Evolutionary conservation across 2,888 invertebrate species (phyloP).

Genomic region (Tenthredo notha): DNA sequence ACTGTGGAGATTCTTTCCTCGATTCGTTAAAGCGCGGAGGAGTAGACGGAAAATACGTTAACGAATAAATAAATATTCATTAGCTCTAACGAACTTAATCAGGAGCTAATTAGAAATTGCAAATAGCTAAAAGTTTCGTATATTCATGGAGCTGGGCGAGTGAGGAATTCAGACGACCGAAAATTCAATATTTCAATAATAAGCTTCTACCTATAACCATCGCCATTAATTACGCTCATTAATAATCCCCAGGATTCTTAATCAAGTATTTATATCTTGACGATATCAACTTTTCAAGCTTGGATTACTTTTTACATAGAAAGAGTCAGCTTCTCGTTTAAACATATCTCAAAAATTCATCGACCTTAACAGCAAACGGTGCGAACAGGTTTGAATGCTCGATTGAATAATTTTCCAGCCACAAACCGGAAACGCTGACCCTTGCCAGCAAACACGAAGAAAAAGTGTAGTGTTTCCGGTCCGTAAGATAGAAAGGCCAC

Average conservation of each 20-base stretch:
- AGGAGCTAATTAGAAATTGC: constrained; percentile 63
- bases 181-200: constrained; percentile 60
- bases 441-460: neutral
- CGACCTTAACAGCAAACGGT: constrained; percentile 15
- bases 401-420: constrained; percentile 36
- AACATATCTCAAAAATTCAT: constrained; percentile 18
- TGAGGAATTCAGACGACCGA: constrained; percentile 58
- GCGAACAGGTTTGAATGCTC: constrained; percentile 34
- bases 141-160: constrained; percentile 52
- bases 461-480: constrained; percentile 18
- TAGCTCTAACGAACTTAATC: constrained; percentile 64
- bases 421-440: neutral
- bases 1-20: neutral
- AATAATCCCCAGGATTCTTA: neutral
- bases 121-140: constrained; percentile 41
- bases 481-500: neutral
- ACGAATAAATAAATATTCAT: constrained; percentile 73
- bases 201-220: neutral
- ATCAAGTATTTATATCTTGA: constrained; percentile 13
- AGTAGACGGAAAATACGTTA: constrained; percentile 56
- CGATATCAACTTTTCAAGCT: neutral
- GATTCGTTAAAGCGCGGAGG: neutral
- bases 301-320: neutral
- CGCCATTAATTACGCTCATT: neutral
- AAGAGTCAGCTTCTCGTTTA: neutral